Base-by-base conservation (phyloP, 2,113 vertebrate genomes). In the Heterochromis multidens region DNA sequence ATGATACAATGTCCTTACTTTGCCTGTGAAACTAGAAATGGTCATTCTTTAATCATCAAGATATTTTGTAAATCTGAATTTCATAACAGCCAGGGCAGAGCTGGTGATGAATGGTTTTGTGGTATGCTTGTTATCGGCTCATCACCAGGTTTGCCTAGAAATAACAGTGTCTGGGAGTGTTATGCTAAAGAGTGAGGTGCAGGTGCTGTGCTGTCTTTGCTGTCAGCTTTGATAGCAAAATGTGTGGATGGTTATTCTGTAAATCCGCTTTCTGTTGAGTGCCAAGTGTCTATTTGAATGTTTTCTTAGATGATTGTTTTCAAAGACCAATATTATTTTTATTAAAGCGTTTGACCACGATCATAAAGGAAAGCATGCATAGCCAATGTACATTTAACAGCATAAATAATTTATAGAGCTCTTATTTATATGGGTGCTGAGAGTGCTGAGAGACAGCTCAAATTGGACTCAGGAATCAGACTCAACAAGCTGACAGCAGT, bases 71-170 rank as follows among this genome's bases (percentile, higher is more conserved):
- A 21, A 52, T 72, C 43, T 52, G 67, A 3, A 29, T 72, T 72
- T 72, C 0, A 31, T 6, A 49, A 52, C 43, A 21, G 43, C 43
- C 19, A 13, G 67, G 11, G 43, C 67, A 72, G 25, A 72, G 17
- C 29, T 72, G 19, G 17, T 31, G 25, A 72, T 72, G 43, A 72
- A 72, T 49, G 65, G 11, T 19, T 21, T 72, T 49, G 65, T 72
- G 0, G 16, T 0, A 2, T 31, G 67, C 0, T 31, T 52, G 43
- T 52, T 52, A 72, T 72, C 6, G 0, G 17, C 0, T 49, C 12
- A 58, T 57, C n/a, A 49, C 0, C 25, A 29, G 67, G 31, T 72
- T 52, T 19, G 40, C 23, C 14, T 2, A 23, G 62, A 65, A 65
- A 65, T 65, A 27, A 67, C n/a, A 43, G 25, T 16, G 37, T 43